Percentiles rank a stretch among this genome's conserved stretches.
These are phyloP conservation scores for Sesamia inferens DNA, from an alignment of 2,888 invertebrate genomes.

Conservation along the genomic window DNA sequence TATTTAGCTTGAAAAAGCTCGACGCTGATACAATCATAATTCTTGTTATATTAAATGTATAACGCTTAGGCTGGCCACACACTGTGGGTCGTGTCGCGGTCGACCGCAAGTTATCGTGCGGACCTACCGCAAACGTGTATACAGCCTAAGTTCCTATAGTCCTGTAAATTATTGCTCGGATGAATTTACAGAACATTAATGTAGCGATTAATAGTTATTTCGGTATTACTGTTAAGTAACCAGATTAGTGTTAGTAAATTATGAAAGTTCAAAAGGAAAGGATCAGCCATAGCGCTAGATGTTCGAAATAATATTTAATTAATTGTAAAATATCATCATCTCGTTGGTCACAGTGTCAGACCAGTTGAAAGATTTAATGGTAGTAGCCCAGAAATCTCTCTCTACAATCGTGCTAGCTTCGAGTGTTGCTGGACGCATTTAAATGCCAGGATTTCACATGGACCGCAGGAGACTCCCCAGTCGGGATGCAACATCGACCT, in stretches of 20 bases:
- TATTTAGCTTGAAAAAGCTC: slow-evolving; percentile 4
- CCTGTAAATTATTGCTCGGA: slow-evolving; percentile 36
- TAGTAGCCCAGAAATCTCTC: too few species aligned
- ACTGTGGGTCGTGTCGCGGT: slow-evolving; percentile 52
- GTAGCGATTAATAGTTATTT: slow-evolving; percentile 31
- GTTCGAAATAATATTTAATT: neutral
- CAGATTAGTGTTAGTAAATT: slow-evolving; percentile 19
- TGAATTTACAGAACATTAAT: slow-evolving; percentile 34
- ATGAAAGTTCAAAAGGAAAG: slow-evolving; percentile 7
- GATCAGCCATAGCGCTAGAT: neutral
- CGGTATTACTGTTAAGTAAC: slow-evolving; percentile 11
- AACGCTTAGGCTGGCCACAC: slow-evolving; percentile 36
- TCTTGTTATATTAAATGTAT: slow-evolving; percentile 40
- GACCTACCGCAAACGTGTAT: slow-evolving; percentile 35
- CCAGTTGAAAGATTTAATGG: neutral
- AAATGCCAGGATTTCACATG: neutral
- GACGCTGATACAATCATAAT: slow-evolving; percentile 25
- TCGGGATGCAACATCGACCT: too few species aligned
- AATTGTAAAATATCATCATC: too few species aligned
- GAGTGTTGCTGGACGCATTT: neutral
- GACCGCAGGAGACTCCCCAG: too few species aligned
- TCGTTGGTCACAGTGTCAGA: neutral
- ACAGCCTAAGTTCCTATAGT: slow-evolving; percentile 26
- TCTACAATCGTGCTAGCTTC: neutral
- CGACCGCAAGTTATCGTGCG: slow-evolving; percentile 55